Percentiles rank a stretch among this genome's conserved stretches.
phyloP scores from a whole-genome alignment of 92 coral and sea anemone species.

The Paragorgia papillata region DNA sequence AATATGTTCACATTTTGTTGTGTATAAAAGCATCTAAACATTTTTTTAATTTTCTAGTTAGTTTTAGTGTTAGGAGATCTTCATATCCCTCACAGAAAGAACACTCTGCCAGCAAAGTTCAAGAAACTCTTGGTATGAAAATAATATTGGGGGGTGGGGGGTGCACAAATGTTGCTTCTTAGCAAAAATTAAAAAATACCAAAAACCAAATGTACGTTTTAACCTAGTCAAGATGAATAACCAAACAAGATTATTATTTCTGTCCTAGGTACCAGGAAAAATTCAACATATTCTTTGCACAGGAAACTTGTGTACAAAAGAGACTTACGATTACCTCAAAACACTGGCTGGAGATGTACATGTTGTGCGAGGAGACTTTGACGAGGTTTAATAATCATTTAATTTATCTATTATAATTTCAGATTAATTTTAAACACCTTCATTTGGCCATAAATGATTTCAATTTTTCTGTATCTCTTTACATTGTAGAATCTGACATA shows the following conservation, averaged over 20 bases:
- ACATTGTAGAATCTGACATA: conserved; percentile 77
- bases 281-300: conserved; percentile 97
- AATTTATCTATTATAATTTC: no score
- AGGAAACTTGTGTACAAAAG: conserved; percentile 97
- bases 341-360: conserved; percentile 97
- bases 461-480: neutral
- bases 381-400: conserved; percentile 64
- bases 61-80: conserved; percentile 97
- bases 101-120: conserved; percentile 94
- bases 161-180: no score
- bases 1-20: no score
- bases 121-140: conserved; percentile 85
- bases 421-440: no score
- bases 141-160: no score
- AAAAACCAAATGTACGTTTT: no score
- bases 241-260: neutral
- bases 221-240: no score
- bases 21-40: no score
- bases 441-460: neutral
- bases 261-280: conserved; percentile 89
- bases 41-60: conserved; percentile 59
- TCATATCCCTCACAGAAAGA: conserved; percentile 95
- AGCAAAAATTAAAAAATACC: no score
- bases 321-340: conserved; percentile 90
- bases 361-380: conserved; percentile 97